Evolutionary conservation across 2,797 vertebrate genomes (phyloP), one percentile per base, ranked within the genome.

Genomic region (Protosalanx chinensis): DNA sequence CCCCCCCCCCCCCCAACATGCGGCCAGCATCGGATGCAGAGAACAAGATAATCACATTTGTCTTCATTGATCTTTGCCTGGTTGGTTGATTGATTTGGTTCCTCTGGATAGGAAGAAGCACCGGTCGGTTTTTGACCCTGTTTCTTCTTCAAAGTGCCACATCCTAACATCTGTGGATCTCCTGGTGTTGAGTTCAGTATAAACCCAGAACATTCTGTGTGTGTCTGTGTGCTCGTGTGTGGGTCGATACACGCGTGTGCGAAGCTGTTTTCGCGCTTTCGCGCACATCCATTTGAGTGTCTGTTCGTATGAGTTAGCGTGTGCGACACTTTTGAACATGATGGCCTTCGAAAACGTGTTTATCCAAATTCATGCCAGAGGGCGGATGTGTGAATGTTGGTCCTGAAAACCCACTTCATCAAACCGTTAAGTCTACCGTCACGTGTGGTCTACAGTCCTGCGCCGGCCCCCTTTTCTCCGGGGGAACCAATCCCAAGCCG

Each of bases 1-100:
- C 76, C 75, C 79, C 77, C 73, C 76, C 78, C 74, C 57, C 71
- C 3, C 1, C 49, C 72, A 68, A 23, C 63, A 49, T 23, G 64
- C 13, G 64, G 46, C 16, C 27, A 5, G 20, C 20, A 13, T 46
- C n/a, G 10, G 6, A 5, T 16, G 15, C 23, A 5, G 35, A 8
- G 20, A 20, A 27, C 37, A 29, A 23, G 27, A 5, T 18, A 64
- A 64, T 12, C 13, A 10, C 63, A 6, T 65, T 3, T 7, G 10
- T 46, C 20, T 15, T 46, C 20, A 41, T 20, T 20, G 35, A 67
- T 49, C 46, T 32, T 2, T 29, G 27, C 30, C 46, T 30, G 6
- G 27, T 18, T 29, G 30, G 37, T 51, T 67, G 5, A 67, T 67
- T 18, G 49, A 51, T 51, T 51, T 46, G 12, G 23, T 27, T 27